phyloP scores from a whole-genome alignment of 2,797 vertebrate species.

The Danio choprae region DNA sequence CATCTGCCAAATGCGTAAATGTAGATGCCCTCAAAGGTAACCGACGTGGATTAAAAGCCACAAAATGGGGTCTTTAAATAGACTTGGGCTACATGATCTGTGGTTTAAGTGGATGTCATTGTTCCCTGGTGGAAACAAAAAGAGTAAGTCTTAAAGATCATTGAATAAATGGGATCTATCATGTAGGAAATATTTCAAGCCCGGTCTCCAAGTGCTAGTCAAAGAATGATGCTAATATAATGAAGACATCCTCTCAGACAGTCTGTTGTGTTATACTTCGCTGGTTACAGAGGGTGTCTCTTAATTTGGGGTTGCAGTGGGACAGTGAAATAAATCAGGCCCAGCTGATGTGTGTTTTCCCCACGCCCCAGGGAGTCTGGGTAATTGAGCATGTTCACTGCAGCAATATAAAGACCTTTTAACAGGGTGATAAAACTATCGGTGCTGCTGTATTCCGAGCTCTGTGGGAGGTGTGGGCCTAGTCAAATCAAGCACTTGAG shows the following conservation, averaged over 20 bases:
- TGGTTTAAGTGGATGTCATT: conserved; percentile 33
- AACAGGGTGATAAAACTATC: conserved; percentile 70
- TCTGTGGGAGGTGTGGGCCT: conserved; percentile 51
- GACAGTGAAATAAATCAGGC: conserved; percentile 80
- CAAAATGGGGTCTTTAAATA: conserved; percentile 43
- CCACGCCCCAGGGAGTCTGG: conserved; percentile 74
- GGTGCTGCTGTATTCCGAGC: conserved; percentile 43
- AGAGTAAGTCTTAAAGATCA: conserved; percentile 15
- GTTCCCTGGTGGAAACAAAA: conserved; percentile 26
- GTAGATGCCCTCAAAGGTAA: conserved; percentile 32
- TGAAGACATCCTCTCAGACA: conserved; percentile 34
- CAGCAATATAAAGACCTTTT: conserved; percentile 78
- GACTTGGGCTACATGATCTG: conserved; percentile 33
- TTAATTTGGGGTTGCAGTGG: conserved; percentile 77
- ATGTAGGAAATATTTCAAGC: conserved; percentile 31
- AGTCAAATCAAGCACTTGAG: conserved; percentile 26
- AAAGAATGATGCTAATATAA: conserved; percentile 43
- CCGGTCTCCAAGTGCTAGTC: conserved; percentile 5
- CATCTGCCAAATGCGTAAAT: conserved; percentile 30
- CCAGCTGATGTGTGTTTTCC: conserved; percentile 82
- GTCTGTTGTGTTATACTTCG: conserved; percentile 36
- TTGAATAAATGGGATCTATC: conserved; percentile 33
- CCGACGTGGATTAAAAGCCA: conserved; percentile 25
- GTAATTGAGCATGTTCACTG: conserved; percentile 84
- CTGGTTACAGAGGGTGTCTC: conserved; percentile 49